A percentile compares a stretch with the other conserved stretches of the same genome.
phyloP scores from a whole-genome alignment of 2,888 invertebrate genomes.

The Epirrhoe tristata region DNA sequence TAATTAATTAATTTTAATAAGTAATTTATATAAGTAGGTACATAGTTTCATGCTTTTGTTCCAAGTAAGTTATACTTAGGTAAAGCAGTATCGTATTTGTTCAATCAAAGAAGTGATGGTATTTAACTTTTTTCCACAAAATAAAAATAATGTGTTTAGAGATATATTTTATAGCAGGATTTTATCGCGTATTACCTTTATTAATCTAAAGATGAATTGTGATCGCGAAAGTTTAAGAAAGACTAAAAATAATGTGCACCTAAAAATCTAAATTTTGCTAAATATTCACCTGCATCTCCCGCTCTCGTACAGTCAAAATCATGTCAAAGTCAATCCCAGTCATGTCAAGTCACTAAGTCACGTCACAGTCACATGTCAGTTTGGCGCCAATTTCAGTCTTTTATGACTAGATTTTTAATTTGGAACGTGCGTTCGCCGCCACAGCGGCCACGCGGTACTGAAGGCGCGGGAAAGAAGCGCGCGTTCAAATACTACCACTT shows the following conservation, averaged over 20 bases:
- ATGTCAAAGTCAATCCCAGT: slow-evolving; percentile 55
- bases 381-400: slow-evolving; percentile 42
- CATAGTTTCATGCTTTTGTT: too few relatives aligned
- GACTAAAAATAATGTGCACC: neutral
- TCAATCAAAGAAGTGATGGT: too few relatives aligned
- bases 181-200: too few relatives aligned
- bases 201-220: too few relatives aligned
- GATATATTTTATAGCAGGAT: too few relatives aligned
- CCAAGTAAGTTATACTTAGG: too few relatives aligned
- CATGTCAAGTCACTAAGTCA: slow-evolving; percentile 50
- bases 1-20: too few relatives aligned
- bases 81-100: too few relatives aligned
- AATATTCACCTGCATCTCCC: slow-evolving; percentile 51
- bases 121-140: too few relatives aligned
- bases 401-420: slow-evolving; percentile 72
- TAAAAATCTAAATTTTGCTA: neutral
- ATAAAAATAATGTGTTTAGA: too few relatives aligned
- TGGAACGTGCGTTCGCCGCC: slow-evolving; percentile 68
- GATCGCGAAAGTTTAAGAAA: neutral
- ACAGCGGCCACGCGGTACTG: slow-evolving; percentile 72
- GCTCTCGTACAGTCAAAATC: slow-evolving; percentile 49
- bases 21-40: too few relatives aligned
- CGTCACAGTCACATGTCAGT: slow-evolving; percentile 48
- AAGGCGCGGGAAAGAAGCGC: slow-evolving; percentile 52
- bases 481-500: slow-evolving; percentile 78